Conservation (phyloP, 2,888 invertebrate genomes). For the Drosophila limbata region DNA sequence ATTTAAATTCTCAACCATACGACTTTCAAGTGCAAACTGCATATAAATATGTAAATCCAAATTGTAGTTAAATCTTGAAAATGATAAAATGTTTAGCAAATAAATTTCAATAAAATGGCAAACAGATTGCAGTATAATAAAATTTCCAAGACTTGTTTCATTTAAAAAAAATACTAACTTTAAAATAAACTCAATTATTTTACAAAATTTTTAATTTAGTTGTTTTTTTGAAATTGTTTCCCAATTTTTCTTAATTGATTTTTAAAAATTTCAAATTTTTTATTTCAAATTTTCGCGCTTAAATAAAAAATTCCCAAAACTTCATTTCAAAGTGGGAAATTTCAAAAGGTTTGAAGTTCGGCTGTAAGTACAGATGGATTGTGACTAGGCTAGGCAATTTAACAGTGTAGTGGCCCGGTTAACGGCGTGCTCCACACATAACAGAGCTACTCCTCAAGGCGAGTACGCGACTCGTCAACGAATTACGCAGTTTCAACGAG, state of each 20-base stretch:
- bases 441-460: conserved; percentile 33
- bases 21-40: conserved; percentile 20
- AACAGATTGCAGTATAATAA: conserved; percentile 57
- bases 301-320: background rate
- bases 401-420: background rate
- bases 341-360: conserved; percentile 7
- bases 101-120: conserved; percentile 71
- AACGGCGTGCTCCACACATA: background rate
- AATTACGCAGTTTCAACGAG: background rate
- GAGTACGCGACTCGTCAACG: background rate
- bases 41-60: conserved; percentile 65
- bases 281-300: no score
- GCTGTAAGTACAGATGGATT: conserved; percentile 16
- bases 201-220: no score
- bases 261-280: no score
- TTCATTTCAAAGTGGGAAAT: background rate
- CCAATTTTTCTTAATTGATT: no score
- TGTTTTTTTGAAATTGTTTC: no score
- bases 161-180: no score
- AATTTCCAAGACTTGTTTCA: background rate
- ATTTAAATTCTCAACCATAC: conserved; percentile 42
- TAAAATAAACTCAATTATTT: no score
- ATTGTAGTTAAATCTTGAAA: conserved; percentile 75
- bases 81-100: conserved; percentile 73
- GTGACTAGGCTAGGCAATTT: conserved; percentile 1